Evolutionary conservation across 1,140 invertebrate genomes (phyloP), one percentile per base, ranked within the genome.

Genomic region (Lasioglossum baleicum): DNA sequence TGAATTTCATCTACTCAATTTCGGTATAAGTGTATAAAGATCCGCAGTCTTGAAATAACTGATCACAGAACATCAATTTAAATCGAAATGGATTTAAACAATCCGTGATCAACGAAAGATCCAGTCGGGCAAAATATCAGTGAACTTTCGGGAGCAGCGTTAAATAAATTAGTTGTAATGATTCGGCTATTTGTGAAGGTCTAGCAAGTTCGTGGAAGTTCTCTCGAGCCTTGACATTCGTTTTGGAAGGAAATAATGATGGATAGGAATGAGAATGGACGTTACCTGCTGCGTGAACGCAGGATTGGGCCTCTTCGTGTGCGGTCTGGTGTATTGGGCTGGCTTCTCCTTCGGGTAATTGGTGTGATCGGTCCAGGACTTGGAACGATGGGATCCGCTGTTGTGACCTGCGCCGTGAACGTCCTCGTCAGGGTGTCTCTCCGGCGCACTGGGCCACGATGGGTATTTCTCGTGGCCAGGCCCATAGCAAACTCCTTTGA

Each of bases 391-490:
- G 44, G 94, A 94, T 84, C 95, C 94, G 87, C 92, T 86, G 87
- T 92, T 86, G 87, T 93, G 82, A 66, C 93, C 90, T 78, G 93
- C 89, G 87, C 93, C 92, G 66, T 94, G 93, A 31, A 95, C 94
- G 26, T 91, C 90, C 74, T 92, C 90, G 68, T 91, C 88, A 7
- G 89, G 81, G 73, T 88, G 90, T 80, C 89, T 87, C 76, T 93
- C 92, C 20, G 92, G 89, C 31, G 89, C 92, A 76, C 90, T 92
- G 15, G 96, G 96, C 96, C 96, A 97, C 61, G 96, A 96, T 5
- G 96, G 96, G 88, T 96, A 96, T 87, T 97, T 97, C 91, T 97
- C 96, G 93, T 97, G 96, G 75, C 95, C 96, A 69, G 96, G 95
- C 26, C 95, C 95, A 92, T 95, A 96, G 85, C 95, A 95, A 78